These are phyloP conservation scores for Sparus aurata DNA, from an alignment of 2,797 vertebrate genomes.

Conservation along the genomic window DNA sequence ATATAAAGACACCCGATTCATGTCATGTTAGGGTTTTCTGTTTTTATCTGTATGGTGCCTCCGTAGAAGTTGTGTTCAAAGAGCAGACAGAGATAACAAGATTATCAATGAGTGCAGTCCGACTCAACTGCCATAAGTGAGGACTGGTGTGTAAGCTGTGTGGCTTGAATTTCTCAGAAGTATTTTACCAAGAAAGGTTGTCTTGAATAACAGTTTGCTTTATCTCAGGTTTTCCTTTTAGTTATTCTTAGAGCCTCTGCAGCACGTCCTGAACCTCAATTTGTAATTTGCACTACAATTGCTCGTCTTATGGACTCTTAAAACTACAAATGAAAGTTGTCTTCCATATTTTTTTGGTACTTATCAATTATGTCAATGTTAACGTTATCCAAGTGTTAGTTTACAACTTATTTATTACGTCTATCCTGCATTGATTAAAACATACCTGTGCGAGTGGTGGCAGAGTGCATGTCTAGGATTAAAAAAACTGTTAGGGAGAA, in stretches of 20 bases:
- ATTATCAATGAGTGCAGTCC: not conserved
- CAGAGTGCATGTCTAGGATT: conserved; percentile 57
- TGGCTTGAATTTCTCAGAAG: conserved; percentile 5
- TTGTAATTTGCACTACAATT: conserved; percentile 80
- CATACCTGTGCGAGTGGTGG: conserved; percentile 26
- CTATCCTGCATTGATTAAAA: conserved; percentile 22
- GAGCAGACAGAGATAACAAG: conserved; percentile 6
- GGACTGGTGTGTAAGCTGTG: not conserved
- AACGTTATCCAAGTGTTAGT: conserved; percentile 44
- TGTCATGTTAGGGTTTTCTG: conserved; percentile 14
- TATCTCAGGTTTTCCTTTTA: conserved; percentile 79
- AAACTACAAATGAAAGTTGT: conserved; percentile 51
- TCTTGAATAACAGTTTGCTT: conserved; percentile 58
- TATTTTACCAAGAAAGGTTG: conserved; percentile 28
- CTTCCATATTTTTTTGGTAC: conserved; percentile 74
- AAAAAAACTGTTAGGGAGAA: conserved; percentile 13
- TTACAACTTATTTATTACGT: conserved; percentile 62
- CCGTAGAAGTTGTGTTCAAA: conserved; percentile 15
- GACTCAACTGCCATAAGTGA: not conserved
- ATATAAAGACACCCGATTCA: conserved; percentile 16
- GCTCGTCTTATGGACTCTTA: conserved; percentile 51
- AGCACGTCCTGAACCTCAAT: conserved; percentile 53
- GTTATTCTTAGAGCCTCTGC: conserved; percentile 54
- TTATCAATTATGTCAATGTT: conserved; percentile 44
- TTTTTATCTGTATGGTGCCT: conserved; percentile 39